Percentiles rank a stretch among this genome's conserved stretches.
phyloP scores from a whole-genome alignment of 2,113 vertebrate species.

The Calyptommatus sinebrachiatus region DNA sequence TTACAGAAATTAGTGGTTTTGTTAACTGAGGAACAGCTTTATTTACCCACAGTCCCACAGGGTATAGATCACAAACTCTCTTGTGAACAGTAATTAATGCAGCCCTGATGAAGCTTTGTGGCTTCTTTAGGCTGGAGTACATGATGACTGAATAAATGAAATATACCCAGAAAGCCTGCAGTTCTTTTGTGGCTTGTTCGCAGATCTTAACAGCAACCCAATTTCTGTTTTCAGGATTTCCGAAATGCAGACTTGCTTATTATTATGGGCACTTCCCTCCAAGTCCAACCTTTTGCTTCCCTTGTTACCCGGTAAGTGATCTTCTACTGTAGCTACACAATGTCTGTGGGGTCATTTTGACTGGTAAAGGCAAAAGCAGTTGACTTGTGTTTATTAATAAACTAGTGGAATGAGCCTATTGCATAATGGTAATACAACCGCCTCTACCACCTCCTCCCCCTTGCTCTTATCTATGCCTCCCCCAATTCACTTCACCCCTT shows the following conservation, averaged over 20 bases:
- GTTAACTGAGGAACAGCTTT: not conserved
- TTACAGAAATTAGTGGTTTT: not conserved
- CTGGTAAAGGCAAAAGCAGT: not conserved
- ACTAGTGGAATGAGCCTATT: no score
- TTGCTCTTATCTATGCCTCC: no score
- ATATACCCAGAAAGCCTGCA: no score
- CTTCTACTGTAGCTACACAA: accelerated
- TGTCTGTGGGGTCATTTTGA: not conserved
- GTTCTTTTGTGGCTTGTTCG: not conserved
- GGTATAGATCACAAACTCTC: not conserved
- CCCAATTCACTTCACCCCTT: no score
- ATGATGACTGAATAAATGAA: not conserved
- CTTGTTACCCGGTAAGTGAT: constrained; percentile 81
- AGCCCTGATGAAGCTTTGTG: not conserved
- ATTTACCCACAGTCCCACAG: not conserved
- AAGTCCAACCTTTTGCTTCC: constrained; percentile 90
- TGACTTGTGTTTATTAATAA: no score
- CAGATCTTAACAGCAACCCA: not conserved
- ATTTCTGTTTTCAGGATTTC: constrained; percentile 77
- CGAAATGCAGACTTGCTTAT: constrained; percentile 85
- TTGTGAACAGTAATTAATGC: not conserved
- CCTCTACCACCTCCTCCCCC: no score
- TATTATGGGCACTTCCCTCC: constrained; percentile 90
- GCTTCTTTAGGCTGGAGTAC: not conserved
- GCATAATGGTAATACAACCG: no score